Evolutionary conservation across 2,888 invertebrate genomes (phyloP).

Genomic region (Leptodirus hochenwartii): DNA sequence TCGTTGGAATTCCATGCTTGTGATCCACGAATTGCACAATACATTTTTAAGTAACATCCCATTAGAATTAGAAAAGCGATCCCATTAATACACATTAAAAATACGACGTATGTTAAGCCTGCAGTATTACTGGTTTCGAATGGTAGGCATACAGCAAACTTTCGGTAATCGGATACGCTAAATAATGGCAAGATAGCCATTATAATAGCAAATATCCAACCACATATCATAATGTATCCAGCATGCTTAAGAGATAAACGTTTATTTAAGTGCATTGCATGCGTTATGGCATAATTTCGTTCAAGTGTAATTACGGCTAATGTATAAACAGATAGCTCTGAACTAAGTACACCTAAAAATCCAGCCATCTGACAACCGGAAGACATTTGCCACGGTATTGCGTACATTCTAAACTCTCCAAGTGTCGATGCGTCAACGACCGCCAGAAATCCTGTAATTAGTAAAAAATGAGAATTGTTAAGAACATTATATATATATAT

Average conservation of each 20-base stretch:
- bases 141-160: slow-evolving; percentile 92
- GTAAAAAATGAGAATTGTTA: slow-evolving; percentile 1
- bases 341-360: slow-evolving; percentile 83
- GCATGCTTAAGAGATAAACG: slow-evolving; percentile 80
- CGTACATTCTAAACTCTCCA: slow-evolving; percentile 90
- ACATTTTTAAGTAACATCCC: slow-evolving; percentile 94
- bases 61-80: slow-evolving; percentile 86
- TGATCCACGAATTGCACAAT: slow-evolving; percentile 91
- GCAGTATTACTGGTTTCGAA: slow-evolving; percentile 67
- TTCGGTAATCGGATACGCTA: slow-evolving; percentile 87
- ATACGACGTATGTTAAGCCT: slow-evolving; percentile 76
- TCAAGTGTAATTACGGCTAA: slow-evolving; percentile 91
- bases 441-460: slow-evolving; percentile 60
- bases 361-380: slow-evolving; percentile 86
- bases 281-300: slow-evolving; percentile 91
- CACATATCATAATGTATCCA: slow-evolving; percentile 75
- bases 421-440: slow-evolving; percentile 91
- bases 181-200: slow-evolving; percentile 81
- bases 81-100: slow-evolving; percentile 82
- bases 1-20: slow-evolving; percentile 97
- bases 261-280: slow-evolving; percentile 94
- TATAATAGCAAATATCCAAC: slow-evolving; percentile 78
- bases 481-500: no score
- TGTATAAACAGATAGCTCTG: slow-evolving; percentile 89
- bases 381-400: slow-evolving; percentile 95